Evolutionary conservation across 2,888 invertebrate genomes (phyloP), one percentile per base, ranked within the genome.

Genomic region (Cataglyphis altisquamis): DNA sequence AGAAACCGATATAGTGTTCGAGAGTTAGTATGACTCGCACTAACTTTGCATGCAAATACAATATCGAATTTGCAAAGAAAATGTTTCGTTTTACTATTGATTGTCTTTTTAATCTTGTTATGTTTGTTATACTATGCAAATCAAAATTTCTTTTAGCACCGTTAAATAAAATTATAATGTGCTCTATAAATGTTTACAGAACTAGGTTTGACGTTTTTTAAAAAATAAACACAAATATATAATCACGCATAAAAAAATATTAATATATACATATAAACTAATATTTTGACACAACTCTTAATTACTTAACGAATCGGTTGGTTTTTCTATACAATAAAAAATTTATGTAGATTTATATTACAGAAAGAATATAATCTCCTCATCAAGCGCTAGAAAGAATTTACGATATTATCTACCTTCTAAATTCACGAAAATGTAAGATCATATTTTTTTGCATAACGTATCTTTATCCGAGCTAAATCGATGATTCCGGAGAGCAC

Each of bases 401-500:
- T n/a, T 32, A n/a, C 18, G 6, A 62, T 39, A 52, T 29, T 36
- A n/a, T 55, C n/a, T 41, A 36, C 5, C 9, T 60, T 39, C 36
- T 21, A 62, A 60, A 72, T 80, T 70, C 3, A 15, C 12, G 4
- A 60, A 10, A 62, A 72, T 70, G 72, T 60, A 25, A 48, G 45
- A 72, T 21, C 60, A 39, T 55, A 66, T 62, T 80, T 80, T 29
- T 57, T 62, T 45, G 6, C 57, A 15, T 36, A 55, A 41, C 70
- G 45, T 60, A 60, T 80, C 70, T 36, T 80, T 62, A 78, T 72
- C 60, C 45, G 32, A 25, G 12, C 12, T 72, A 62, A 72, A 48
- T 36, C 45, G 25, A 36, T 72, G 72, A 60, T 48, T 36, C 60
- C n/a, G 18, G 41, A 52, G 52, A 52, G 21, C 45, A 60, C 57